A percentile compares a stretch with the other conserved stretches of the same genome.
Conservation (phyloP, 2,113 vertebrate genomes). For the Elachura formosa region DNA sequence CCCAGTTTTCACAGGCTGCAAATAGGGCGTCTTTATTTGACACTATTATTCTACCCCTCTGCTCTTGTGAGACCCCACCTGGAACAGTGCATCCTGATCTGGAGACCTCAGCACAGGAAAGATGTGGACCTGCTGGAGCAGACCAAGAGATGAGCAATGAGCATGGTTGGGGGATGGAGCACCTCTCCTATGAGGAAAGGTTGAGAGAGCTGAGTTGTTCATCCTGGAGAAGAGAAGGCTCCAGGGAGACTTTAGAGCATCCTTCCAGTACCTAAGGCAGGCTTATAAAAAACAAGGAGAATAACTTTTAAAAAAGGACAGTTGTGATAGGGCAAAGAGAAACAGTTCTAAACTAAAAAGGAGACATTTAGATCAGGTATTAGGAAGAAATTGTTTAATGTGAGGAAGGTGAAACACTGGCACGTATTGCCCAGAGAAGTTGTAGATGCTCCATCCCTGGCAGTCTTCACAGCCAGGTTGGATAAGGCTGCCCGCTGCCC, state of each 20-base stretch:
- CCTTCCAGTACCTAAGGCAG: not conserved
- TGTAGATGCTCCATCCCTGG: not conserved
- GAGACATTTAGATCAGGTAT: not conserved
- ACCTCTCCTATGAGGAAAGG: not conserved
- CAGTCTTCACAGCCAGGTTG: not conserved
- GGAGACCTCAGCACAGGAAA: not conserved
- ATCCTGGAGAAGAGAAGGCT: not conserved
- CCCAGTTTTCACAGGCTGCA: not conserved
- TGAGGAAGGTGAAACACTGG: not conserved
- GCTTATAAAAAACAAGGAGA: not conserved
- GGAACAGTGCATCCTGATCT: not conserved
- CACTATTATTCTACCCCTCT: not conserved
- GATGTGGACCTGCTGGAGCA: not conserved
- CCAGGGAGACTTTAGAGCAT: not conserved
- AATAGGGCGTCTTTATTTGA: not conserved
- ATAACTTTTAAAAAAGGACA: not conserved
- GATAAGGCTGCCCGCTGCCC: not conserved
- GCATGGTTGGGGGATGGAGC: not conserved
- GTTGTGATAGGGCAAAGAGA: not conserved
- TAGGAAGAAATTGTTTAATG: not conserved
- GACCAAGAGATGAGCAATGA: accelerated
- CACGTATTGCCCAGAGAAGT: not conserved
- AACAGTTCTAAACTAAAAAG: not conserved
- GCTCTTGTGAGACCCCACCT: not conserved
- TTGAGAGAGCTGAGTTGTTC: not conserved